These are phyloP conservation scores for Parelbella ahira DNA, from an alignment of 2,888 invertebrate genomes.

Conservation along the genomic window DNA sequence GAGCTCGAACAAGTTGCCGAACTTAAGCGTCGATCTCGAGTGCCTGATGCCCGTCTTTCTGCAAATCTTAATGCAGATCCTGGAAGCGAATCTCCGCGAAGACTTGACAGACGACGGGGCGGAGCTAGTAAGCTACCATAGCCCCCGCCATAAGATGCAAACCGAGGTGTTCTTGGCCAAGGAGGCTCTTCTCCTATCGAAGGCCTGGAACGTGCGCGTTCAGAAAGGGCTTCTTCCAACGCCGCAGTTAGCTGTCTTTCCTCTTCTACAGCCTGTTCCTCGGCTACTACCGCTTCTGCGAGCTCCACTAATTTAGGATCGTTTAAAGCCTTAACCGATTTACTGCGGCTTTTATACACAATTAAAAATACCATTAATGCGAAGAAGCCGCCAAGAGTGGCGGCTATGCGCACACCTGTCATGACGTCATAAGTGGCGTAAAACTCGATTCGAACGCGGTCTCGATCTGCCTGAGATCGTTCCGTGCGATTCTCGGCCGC, in stretches of 20 bases:
- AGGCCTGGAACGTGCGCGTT: slow-evolving; percentile 72
- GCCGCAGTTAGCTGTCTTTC: slow-evolving; percentile 88
- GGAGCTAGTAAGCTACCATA: slow-evolving; percentile 87
- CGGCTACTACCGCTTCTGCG: slow-evolving; percentile 87
- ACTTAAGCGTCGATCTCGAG: slow-evolving; percentile 83
- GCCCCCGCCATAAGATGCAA: slow-evolving; percentile 78
- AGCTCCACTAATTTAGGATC: slow-evolving; percentile 90
- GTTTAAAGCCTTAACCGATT: slow-evolving; percentile 86
- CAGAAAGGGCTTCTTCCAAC: slow-evolving; percentile 82
- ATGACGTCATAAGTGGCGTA: slow-evolving; percentile 95
- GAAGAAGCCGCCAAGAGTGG: slow-evolving; percentile 94
- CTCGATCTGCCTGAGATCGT: slow-evolving; percentile 78
- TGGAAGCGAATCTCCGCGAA: slow-evolving; percentile 81
- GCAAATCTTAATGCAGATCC: slow-evolving; percentile 78
- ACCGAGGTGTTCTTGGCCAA: slow-evolving; percentile 66
- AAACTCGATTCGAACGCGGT: slow-evolving; percentile 88
- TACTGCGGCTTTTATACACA: slow-evolving; percentile 93
- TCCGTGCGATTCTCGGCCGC: slow-evolving; percentile 62
- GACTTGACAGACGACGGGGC: slow-evolving; percentile 82
- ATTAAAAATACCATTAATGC: slow-evolving; percentile 94
- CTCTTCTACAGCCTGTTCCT: slow-evolving; percentile 84
- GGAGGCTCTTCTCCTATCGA: slow-evolving; percentile 85
- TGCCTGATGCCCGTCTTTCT: slow-evolving; percentile 72
- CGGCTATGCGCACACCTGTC: slow-evolving; percentile 95
- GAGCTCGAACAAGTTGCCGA: slow-evolving; percentile 93